phyloP scores from a whole-genome alignment of 2,113 vertebrate genomes.

The Chiloscyllium plagiosum region DNA sequence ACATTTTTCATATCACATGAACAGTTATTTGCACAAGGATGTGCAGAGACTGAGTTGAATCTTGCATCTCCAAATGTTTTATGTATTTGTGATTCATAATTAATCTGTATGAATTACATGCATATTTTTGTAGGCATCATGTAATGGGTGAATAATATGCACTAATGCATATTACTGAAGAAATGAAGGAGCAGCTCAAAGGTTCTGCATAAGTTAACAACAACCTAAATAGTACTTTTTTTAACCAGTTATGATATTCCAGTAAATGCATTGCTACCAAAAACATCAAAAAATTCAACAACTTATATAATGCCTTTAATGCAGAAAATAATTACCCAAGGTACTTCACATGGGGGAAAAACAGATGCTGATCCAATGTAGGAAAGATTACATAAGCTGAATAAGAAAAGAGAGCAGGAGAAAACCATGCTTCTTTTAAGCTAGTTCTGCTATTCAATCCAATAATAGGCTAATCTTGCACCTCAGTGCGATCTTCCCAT shows the following conservation, averaged over 20 bases:
- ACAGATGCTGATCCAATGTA: neutral
- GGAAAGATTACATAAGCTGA: neutral
- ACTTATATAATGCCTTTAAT: neutral
- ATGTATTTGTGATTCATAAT: neutral
- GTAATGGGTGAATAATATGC: neutral
- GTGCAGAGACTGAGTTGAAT: neutral
- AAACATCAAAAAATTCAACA: neutral
- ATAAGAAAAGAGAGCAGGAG: neutral
- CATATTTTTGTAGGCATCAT: neutral
- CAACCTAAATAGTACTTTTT: neutral
- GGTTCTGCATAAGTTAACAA: neutral
- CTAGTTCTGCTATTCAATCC: neutral
- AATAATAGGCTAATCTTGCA: neutral
- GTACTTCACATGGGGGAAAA: neutral
- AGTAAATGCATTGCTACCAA: neutral
- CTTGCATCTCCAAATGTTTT: neutral
- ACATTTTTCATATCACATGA: neutral
- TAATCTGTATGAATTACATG: neutral
- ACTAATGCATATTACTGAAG: neutral
- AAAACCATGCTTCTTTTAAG: neutral
- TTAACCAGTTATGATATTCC: neutral
- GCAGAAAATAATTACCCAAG: neutral
- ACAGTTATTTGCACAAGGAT: neutral
- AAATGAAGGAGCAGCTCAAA: neutral
- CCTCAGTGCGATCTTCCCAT: neutral